A percentile compares a stretch with the other conserved stretches of the same genome.
Conservation (phyloP, 2,797 vertebrate genomes). For the Arnoldichthys spilopterus region DNA sequence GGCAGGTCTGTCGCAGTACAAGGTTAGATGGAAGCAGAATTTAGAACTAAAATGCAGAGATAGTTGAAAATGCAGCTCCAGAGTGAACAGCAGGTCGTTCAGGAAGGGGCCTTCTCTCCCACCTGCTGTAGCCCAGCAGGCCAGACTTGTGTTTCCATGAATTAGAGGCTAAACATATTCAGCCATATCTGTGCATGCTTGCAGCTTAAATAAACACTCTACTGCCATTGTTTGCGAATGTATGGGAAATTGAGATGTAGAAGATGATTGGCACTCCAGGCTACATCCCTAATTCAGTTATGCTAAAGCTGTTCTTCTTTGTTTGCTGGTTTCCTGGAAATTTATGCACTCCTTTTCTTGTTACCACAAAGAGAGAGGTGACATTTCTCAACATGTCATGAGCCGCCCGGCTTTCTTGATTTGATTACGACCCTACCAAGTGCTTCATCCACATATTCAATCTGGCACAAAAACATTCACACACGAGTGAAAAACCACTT, state of each 20-base stretch:
- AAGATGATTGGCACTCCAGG: constrained; percentile 36
- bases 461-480: constrained; percentile 26
- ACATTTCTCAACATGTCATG: constrained; percentile 32
- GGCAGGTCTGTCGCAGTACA: constrained; percentile 27
- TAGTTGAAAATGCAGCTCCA: constrained; percentile 24
- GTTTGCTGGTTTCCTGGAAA: constrained; percentile 33
- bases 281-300: constrained; percentile 31
- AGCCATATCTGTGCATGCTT: constrained; percentile 7
- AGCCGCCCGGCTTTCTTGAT: constrained; percentile 23
- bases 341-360: constrained; percentile 31
- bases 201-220: constrained; percentile 21
- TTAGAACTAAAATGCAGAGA: not conserved
- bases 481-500: constrained; percentile 46
- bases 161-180: constrained; percentile 36
- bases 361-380: constrained; percentile 2
- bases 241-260: constrained; percentile 37
- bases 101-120: constrained; percentile 38
- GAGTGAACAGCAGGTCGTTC: constrained; percentile 30
- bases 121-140: constrained; percentile 34
- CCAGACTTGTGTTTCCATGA: constrained; percentile 40
- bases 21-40: constrained; percentile 16
- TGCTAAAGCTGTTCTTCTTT: constrained; percentile 19
- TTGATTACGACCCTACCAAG: constrained; percentile 41
- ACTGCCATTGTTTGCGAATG: constrained; percentile 5
- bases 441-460: constrained; percentile 31